Evolutionary conservation across 2,888 invertebrate species (phyloP).

Genomic region (Papilio gigon): DNA sequence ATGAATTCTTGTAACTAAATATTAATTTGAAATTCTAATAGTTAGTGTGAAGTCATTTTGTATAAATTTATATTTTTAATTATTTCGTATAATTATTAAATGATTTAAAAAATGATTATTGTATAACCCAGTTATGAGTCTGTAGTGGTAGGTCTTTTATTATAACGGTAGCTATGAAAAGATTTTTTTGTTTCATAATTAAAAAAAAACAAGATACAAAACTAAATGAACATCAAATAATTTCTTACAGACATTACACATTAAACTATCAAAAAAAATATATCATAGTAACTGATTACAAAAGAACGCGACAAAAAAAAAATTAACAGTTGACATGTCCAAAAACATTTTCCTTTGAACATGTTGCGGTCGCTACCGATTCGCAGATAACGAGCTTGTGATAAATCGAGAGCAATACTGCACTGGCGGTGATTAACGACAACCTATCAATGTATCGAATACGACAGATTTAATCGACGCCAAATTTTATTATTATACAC

Average conservation of each 20-base stretch:
- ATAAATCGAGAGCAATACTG: constrained; percentile 62
- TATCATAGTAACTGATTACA: not conserved
- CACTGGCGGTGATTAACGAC: constrained; percentile 68
- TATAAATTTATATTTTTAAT: no score
- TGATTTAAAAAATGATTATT: no score
- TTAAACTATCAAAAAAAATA: not conserved
- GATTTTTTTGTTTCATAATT: no score
- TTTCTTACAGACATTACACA: no score
- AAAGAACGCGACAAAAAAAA: not conserved
- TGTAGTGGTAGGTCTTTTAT: no score
- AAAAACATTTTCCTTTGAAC: constrained; percentile 45
- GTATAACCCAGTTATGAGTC: no score
- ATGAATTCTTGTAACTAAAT: not conserved
- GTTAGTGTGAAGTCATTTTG: no score
- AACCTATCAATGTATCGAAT: constrained; percentile 66
- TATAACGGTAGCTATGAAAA: no score
- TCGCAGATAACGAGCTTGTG: constrained; percentile 63
- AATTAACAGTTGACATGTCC: not conserved
- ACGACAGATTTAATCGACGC: constrained; percentile 59
- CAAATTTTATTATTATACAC: constrained; percentile 34
- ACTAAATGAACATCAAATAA: no score
- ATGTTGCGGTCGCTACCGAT: constrained; percentile 53
- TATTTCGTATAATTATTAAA: no score
- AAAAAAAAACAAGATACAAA: no score
- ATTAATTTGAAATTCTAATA: not conserved